Conservation (phyloP, 2,888 invertebrate species). For the Melanotus villosus region DNA sequence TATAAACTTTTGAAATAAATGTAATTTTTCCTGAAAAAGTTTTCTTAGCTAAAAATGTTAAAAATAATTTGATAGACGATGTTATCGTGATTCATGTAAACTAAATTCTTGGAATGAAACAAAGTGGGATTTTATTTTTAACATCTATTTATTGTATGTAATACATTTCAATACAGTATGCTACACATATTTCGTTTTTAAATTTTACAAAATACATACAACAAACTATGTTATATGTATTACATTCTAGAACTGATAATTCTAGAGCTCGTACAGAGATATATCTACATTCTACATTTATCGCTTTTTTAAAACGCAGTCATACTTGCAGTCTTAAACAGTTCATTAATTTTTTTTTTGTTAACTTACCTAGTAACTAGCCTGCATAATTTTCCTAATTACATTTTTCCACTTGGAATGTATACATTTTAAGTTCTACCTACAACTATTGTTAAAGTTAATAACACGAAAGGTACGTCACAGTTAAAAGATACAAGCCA, state of each 20-base stretch:
- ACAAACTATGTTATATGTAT: slow-evolving; percentile 61
- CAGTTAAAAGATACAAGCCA: too few relatives aligned
- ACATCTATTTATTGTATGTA: slow-evolving; percentile 66
- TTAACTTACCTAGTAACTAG: slow-evolving; percentile 11
- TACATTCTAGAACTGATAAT: slow-evolving; percentile 54
- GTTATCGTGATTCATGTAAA: background rate
- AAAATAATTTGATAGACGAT: too few relatives aligned
- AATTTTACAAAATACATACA: slow-evolving; percentile 60
- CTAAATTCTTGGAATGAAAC: background rate
- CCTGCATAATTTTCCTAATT: background rate
- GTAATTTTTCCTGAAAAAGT: too few relatives aligned
- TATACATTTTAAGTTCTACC: background rate
- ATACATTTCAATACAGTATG: slow-evolving; percentile 63
- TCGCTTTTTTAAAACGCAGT: slow-evolving; percentile 1
- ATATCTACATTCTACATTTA: background rate
- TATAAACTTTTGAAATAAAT: too few relatives aligned
- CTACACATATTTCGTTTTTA: slow-evolving; percentile 60
- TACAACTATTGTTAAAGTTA: background rate
- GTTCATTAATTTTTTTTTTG: slow-evolving; percentile 2
- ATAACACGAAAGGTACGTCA: background rate
- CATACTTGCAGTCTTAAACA: slow-evolving; percentile 7
- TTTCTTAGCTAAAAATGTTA: too few relatives aligned
- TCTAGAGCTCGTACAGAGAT: slow-evolving; percentile 50
- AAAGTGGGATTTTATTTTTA: slow-evolving; percentile 58
- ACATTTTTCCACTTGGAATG: slow-evolving; percentile 14